Evolutionary conservation across 2,113 vertebrate species (phyloP).

Genomic region (Origma solitaria): DNA sequence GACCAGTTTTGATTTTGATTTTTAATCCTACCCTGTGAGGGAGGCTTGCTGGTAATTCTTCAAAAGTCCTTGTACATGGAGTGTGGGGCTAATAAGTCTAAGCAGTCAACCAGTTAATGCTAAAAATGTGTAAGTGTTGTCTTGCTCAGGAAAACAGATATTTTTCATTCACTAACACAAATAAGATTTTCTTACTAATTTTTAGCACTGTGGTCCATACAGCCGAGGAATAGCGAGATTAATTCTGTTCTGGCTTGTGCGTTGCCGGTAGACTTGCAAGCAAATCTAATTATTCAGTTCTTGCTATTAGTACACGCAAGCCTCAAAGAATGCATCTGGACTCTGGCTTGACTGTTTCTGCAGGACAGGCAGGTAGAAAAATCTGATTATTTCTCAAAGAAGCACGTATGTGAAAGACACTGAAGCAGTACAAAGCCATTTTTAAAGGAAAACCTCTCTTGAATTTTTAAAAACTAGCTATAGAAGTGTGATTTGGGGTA

Average conservation of each 20-base stretch:
- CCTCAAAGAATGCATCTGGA: conserved; percentile 15
- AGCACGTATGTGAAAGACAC: neutral
- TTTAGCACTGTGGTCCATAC: neutral
- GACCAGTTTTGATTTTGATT: neutral
- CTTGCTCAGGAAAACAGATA: neutral
- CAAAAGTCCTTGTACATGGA: neutral
- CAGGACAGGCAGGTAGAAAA: neutral
- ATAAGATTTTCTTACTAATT: conserved; percentile 16
- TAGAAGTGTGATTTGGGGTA: neutral
- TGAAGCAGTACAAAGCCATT: neutral
- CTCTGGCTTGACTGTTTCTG: neutral
- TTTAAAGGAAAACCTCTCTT: neutral
- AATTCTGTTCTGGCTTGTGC: conserved; percentile 6
- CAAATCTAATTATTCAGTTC: conserved; percentile 25
- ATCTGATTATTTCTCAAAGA: neutral
- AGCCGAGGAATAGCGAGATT: neutral
- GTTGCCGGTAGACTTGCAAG: conserved; percentile 13
- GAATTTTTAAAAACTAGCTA: neutral
- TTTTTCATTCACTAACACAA: conserved; percentile 19
- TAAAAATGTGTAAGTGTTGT: neutral
- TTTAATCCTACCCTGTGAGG: neutral
- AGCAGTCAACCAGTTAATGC: neutral
- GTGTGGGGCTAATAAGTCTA: neutral
- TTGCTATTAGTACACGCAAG: neutral
- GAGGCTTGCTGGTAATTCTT: neutral